These are phyloP conservation scores for Phylloscopus collybita DNA, from an alignment of 2,797 vertebrate species.

Conservation along the genomic window DNA sequence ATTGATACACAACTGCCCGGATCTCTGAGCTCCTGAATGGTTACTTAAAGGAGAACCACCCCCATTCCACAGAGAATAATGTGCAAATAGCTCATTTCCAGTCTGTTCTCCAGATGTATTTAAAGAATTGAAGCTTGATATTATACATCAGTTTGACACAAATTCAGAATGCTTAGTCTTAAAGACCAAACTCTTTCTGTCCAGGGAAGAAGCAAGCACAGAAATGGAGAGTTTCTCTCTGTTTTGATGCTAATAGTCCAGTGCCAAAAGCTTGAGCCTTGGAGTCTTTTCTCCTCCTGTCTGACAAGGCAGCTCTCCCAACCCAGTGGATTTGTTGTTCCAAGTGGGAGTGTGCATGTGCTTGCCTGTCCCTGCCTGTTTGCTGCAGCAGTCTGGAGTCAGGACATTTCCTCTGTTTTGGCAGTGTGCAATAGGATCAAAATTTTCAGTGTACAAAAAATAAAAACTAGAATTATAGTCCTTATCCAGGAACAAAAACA, in stretches of 20 bases:
- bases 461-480: neutral
- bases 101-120: neutral
- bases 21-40: neutral
- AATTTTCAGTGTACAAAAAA: neutral
- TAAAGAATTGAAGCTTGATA: neutral
- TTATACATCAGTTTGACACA: neutral
- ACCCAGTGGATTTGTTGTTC: neutral
- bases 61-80: neutral
- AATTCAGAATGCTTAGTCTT: neutral
- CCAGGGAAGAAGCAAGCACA: neutral
- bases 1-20: slow-evolving; percentile 5
- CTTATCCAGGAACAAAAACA: neutral
- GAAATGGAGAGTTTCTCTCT: neutral
- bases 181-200: neutral
- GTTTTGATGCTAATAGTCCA: neutral
- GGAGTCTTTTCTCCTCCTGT: neutral
- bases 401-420: neutral
- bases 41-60: slow-evolving; percentile 14
- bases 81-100: neutral
- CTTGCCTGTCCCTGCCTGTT: neutral
- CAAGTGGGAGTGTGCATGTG: neutral
- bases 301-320: neutral
- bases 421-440: neutral
- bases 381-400: neutral
- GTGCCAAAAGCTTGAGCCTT: neutral